Percentiles rank a stretch among this genome's conserved stretches.
These are phyloP conservation scores for Agrotis segetum DNA, from an alignment of 2,888 invertebrate species.

Conservation along the genomic window DNA sequence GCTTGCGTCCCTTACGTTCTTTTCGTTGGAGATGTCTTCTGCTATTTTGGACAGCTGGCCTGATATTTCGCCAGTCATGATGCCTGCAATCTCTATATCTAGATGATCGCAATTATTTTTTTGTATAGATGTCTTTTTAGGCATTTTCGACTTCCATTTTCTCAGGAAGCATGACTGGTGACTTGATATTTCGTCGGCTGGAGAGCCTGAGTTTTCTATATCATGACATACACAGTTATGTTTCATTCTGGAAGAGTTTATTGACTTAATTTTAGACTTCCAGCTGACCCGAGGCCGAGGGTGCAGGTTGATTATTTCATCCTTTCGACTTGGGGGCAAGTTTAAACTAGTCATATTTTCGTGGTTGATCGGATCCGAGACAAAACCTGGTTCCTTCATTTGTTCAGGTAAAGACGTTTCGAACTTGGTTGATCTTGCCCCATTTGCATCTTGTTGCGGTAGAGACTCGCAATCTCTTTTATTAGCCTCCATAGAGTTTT, in stretches of 20 bases:
- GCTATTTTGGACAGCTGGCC: not conserved
- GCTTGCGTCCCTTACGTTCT: not conserved
- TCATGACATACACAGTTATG: not conserved
- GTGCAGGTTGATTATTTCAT: too few species aligned
- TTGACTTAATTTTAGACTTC: not conserved
- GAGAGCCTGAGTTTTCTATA: too few species aligned
- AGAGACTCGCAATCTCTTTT: too few species aligned
- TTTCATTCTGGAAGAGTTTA: not conserved
- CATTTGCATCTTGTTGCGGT: too few species aligned
- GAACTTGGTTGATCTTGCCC: not conserved
- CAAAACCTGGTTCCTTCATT: not conserved
- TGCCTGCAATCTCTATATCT: not conserved
- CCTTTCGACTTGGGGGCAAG: not conserved
- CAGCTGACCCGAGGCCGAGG: too few species aligned
- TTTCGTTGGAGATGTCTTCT: not conserved
- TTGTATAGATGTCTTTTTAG: not conserved
- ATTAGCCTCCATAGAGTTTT: not conserved
- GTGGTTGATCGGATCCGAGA: not conserved
- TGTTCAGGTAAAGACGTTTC: not conserved
- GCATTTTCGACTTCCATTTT: not conserved
- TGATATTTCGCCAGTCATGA: not conserved
- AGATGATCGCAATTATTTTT: not conserved
- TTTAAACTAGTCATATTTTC: not conserved
- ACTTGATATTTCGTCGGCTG: not conserved
- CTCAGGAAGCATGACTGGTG: not conserved